Evolutionary conservation across 2,797 vertebrate species (phyloP), one percentile per base, ranked within the genome.

Genomic region (Neosilurus hyrtlii): DNA sequence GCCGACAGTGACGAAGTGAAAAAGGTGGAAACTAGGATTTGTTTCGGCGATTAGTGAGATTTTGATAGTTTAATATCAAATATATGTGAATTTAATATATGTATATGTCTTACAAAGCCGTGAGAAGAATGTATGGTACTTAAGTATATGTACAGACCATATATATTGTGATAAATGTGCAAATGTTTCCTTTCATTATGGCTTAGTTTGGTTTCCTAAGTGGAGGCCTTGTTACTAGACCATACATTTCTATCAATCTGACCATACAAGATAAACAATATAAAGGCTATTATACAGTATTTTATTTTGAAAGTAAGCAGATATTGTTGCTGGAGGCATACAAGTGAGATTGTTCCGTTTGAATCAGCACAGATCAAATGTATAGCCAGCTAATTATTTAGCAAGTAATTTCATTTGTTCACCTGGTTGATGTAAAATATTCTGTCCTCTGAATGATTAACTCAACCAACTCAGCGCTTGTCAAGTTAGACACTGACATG

Each of bases 211-310:
- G 30, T 30, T 30, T 30, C 30, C 30, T 30, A 30, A 11, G 54
- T 35, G 26, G 9, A 68, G 68, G 43, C 51, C 52, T 56, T 9
- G 24, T 74, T 56, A 30, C 52, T 26, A 59, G 72, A 35, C 57
- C 12, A 15, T 2, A 5, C 10, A 2, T 35, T 74, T 75, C 18
- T 15, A 59, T 59, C 10, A 59, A 20, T 9, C 3, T 62, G 2
- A 61, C n/a, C 9, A 61, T 76, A n/a, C n/a, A 62, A 20, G 15
- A 61, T 62, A 61, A 22, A 76, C 74, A 43, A n/a, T 43, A 74
- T 37, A 74, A 74, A 35, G 4, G 2, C 9, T 14, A 35, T 75
- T 35, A 37, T 75, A 43, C 37, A 43, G 37, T 43, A 16, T 49
- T 62, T 61, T 62, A 4, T 10, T 56, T 20, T 74, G 15, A 73